Base-by-base conservation (phyloP, 2,797 vertebrate species). In the Leucoraja ocellata region DNA sequence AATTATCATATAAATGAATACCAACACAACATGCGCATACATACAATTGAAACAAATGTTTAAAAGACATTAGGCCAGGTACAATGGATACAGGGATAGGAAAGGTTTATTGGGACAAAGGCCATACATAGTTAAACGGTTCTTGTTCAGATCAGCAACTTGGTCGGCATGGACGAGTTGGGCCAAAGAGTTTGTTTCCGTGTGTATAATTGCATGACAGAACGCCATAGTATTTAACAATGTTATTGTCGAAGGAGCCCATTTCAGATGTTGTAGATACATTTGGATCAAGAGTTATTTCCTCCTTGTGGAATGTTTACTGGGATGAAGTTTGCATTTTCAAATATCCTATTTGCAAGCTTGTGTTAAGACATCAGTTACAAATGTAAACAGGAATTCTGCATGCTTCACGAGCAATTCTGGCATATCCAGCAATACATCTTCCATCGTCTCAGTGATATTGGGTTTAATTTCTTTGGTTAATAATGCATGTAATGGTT, bases 211-310 rank as follows among this genome's bases (percentile, higher is more conserved):
- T 71, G 16, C 71, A 73, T 84, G 46, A 84, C 13, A 68, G 28
- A 86, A 86, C 32, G n/a, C 84, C 21, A 63, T 88, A 65, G 65
- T 63, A 63, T 54, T 36, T 28, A 88, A 28, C 23, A 28, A 36
- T 88, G 84, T 32, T 9, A 68, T 11, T 61, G 84, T 68, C 68
- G 84, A 88, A 88, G n/a, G n/a, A 23, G 61, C 68, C 36, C 61
- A 88, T n/a, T 88, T 88, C 84, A 88, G 84, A 65, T 63, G 32
- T 88, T 88, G 84, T 28, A 88, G n/a, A 65, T n/a, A 88, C 65
- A 65, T 88, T 68, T 65, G 61, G 13, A 36, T 18, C 14, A 68
- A 63, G 84, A 88, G 14, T 88, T 63, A 88, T 88, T 88, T 88
- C 84, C 84, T 68, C 84, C 63, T 88, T 63, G 16, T 65, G 84